Evolutionary conservation across 1,140 invertebrate species (phyloP), one percentile per base, ranked within the genome.

Genomic region (Globodera rostochiensis): DNA sequence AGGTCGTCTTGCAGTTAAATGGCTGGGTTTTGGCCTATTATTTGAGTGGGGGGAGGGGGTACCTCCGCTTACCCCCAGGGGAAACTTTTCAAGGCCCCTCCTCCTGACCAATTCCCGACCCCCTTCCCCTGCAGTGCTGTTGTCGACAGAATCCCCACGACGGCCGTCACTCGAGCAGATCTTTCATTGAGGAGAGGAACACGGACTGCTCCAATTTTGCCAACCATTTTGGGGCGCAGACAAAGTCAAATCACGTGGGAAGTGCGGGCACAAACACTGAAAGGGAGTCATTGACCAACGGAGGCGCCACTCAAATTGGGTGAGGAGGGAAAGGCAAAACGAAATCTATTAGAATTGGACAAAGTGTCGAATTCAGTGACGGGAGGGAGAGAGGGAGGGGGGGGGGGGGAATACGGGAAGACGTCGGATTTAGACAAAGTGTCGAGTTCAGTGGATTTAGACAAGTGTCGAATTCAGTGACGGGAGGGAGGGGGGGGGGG

Each of bases 301-400:
- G 69, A 47, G 46, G 46, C n/a, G 69, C 36, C 7, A 47, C 8
- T 45, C 69, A 71, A 36, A 71, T 71, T 13, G 57, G 57, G 69
- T 71, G 25, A 71, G 21, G 25, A n/a, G 25, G n/a, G n/a, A 15
- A 71, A 36, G 25, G 69, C 69, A 2, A 71, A 60, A 15, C n/a
- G n/a, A n/a, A n/a, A n/a, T n/a, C n/a, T n/a, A n/a, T n/a, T n/a
- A n/a, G 2, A 36, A 1, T 36, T 36, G 1, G 36, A 36, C 36
- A 73, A 73, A 49, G n/a, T 49, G 25, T 73, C 36, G 8, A 73
- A 73, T 25, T 77, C 57, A 78, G 77, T 50, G 77, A 78, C 25
- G 77, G 49, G 36, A n/a, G n/a, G n/a, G n/a, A n/a, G n/a, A n/a
- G n/a, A n/a, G n/a, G n/a, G n/a, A n/a, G n/a, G n/a, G n/a, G n/a